Evolutionary conservation across 2,888 invertebrate genomes (phyloP).

Genomic region (Aporophyla lueneburgensis): DNA sequence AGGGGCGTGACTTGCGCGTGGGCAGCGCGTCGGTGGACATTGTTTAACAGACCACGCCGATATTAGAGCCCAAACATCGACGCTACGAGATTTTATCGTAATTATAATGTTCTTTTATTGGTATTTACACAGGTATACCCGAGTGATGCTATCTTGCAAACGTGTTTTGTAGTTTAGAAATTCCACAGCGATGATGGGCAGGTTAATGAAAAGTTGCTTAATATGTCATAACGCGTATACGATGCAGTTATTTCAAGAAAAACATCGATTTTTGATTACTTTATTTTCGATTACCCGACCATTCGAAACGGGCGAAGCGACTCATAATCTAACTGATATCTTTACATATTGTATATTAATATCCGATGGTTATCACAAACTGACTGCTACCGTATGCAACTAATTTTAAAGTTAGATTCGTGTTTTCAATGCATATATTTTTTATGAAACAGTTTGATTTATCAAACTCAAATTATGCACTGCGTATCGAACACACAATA

Average conservation of each 20-base stretch:
- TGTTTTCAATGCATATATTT: constrained; percentile 51
- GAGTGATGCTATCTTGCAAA: constrained; percentile 72
- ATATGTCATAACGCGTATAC: constrained; percentile 39
- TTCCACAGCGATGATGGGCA: constrained; percentile 58
- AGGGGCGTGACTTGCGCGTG: constrained; percentile 86
- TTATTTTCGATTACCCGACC: constrained; percentile 43
- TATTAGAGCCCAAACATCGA: constrained; percentile 85
- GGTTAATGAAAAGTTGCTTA: constrained; percentile 52
- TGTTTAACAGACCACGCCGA: constrained; percentile 83
- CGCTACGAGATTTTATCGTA: constrained; percentile 85
- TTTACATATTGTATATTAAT: constrained; percentile 56
- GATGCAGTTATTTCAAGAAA: constrained; percentile 28
- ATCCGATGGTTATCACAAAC: constrained; percentile 54
- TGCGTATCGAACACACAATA: constrained; percentile 9
- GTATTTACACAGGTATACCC: constrained; percentile 84
- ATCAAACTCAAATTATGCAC: constrained; percentile 46
- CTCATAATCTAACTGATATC: constrained; percentile 23
- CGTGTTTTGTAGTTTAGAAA: constrained; percentile 61
- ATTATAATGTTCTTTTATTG: constrained; percentile 89
- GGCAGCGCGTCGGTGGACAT: constrained; percentile 88
- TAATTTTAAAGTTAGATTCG: constrained; percentile 60
- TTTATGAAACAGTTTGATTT: constrained; percentile 46
- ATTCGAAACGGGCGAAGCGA: constrained; percentile 6
- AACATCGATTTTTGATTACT: constrained; percentile 43
- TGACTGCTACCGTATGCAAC: constrained; percentile 46